Evolutionary conservation across 2,113 vertebrate genomes (phyloP).

Genomic region (Petroica traversi): DNA sequence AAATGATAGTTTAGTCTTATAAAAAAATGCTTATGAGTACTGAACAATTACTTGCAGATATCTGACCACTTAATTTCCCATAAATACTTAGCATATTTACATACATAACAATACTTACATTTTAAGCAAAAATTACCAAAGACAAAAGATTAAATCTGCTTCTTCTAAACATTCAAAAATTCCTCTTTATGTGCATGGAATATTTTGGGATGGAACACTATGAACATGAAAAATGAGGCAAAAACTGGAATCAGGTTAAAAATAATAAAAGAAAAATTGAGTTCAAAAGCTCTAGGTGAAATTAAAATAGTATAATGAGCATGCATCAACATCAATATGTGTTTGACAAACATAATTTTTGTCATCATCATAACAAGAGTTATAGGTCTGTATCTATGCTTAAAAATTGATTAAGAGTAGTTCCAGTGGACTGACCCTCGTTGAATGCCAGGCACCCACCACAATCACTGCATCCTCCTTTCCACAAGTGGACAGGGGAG

Average conservation of each 20-base stretch:
- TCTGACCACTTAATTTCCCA: conserved; percentile 39
- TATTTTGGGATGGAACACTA: neutral
- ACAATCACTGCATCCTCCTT: neutral
- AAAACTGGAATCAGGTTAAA: neutral
- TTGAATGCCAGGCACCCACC: neutral
- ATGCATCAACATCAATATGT: neutral
- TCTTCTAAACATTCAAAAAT: neutral
- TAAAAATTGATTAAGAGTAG: neutral
- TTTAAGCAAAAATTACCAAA: conserved; percentile 27
- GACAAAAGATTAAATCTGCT: neutral
- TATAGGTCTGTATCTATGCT: neutral
- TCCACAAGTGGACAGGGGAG: neutral
- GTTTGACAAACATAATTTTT: neutral
- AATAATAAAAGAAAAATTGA: neutral
- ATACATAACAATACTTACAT: neutral
- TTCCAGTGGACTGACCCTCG: neutral
- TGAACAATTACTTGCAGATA: conserved; percentile 47
- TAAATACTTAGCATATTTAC: conserved; percentile 48
- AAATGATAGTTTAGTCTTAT: conserved; percentile 41
- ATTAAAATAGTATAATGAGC: neutral
- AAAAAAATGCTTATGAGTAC: conserved; percentile 1
- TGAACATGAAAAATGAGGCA: neutral
- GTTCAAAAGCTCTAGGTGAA: neutral
- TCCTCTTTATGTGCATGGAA: neutral
- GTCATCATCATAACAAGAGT: neutral